phyloP scores from a whole-genome alignment of 2,113 vertebrate species.

The Entomyzon cyanotis region DNA sequence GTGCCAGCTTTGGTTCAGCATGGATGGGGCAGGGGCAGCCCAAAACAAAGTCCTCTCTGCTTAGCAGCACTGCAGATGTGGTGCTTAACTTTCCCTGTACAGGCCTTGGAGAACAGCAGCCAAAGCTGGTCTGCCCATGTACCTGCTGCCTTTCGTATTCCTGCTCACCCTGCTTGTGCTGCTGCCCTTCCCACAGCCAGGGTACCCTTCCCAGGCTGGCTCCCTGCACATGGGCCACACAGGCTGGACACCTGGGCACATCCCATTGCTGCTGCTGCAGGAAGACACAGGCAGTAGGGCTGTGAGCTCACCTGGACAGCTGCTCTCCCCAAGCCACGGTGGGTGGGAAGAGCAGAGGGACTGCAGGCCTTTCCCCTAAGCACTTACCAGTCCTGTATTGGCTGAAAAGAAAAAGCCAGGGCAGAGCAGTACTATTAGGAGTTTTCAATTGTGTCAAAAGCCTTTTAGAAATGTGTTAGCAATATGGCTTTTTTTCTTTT shows the following conservation, averaged over 20 bases:
- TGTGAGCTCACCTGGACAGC: neutral
- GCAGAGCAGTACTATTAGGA: neutral
- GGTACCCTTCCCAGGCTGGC: neutral
- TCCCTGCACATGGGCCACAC: neutral
- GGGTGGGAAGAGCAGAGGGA: neutral
- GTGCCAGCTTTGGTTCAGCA: conserved; percentile 57
- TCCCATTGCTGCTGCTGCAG: accelerated
- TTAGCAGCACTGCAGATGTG: accelerated
- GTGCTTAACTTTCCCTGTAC: neutral
- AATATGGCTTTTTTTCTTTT: neutral
- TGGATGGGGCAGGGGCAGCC: neutral
- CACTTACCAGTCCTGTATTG: neutral
- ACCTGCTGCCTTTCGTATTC: neutral
- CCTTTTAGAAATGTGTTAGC: neutral
- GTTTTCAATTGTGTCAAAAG: neutral
- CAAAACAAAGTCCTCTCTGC: neutral
- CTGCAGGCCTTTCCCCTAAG: neutral
- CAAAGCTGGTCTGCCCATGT: neutral
- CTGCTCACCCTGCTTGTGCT: neutral
- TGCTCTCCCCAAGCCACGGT: neutral
- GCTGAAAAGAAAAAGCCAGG: neutral
- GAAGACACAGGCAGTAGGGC: neutral
- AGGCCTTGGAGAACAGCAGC: neutral
- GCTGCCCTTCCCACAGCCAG: neutral
- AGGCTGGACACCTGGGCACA: neutral